Evolutionary conservation across 2,888 invertebrate genomes (phyloP).

Genomic region (Allolobophora icterica): DNA sequence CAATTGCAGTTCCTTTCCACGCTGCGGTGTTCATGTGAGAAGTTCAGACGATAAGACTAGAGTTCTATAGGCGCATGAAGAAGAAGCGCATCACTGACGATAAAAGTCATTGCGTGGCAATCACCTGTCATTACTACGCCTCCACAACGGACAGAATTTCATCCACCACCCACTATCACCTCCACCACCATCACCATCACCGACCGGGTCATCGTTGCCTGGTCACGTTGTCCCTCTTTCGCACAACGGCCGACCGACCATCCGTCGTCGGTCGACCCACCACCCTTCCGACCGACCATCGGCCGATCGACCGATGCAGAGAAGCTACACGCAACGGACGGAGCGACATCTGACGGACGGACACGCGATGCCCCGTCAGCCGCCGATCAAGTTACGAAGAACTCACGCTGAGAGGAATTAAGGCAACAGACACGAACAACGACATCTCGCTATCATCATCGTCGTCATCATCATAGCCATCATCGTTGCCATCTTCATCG

Average conservation of each 20-base stretch:
- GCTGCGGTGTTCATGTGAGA: not conserved
- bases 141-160: not conserved
- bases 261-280: too few species aligned
- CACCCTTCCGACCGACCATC: too few species aligned
- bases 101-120: not conserved
- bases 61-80: not conserved
- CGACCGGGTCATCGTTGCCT: not conserved
- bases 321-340: not conserved
- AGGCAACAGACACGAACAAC: not conserved
- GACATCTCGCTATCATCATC: too few species aligned
- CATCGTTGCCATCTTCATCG: too few species aligned
- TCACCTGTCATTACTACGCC: not conserved
- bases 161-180: not conserved
- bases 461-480: too few species aligned
- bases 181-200: not conserved
- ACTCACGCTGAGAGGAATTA: constrained; percentile 14
- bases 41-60: not conserved
- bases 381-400: not conserved
- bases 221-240: not conserved
- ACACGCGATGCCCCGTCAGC: constrained; percentile 17
- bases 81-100: not conserved
- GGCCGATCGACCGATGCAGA: not conserved
- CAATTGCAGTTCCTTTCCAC: not conserved
- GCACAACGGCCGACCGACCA: constrained; percentile 3
- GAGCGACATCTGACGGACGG: not conserved